Evolutionary conservation across 2,797 vertebrate species (phyloP).

Genomic region (Eremophila alpestris): DNA sequence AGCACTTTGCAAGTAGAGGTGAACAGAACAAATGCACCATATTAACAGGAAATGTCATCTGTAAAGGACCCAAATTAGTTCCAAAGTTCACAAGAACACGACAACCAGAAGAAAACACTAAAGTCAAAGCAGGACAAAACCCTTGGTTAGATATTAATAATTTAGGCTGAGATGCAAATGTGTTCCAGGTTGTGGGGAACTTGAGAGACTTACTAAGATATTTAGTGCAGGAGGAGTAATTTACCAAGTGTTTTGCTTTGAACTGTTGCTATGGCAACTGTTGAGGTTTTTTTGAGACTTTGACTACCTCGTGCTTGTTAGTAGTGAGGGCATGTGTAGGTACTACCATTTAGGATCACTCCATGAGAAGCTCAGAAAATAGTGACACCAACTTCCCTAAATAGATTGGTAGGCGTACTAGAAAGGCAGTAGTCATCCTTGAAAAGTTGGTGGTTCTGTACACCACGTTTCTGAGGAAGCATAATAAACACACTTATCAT

Average conservation of each 20-base stretch:
- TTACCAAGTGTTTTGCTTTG: background rate
- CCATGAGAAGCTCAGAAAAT: background rate
- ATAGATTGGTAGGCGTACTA: background rate
- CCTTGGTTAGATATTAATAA: background rate
- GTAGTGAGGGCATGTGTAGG: background rate
- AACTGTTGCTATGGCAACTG: background rate
- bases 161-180: background rate
- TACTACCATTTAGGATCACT: background rate
- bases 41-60: background rate
- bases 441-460: background rate
- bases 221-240: background rate
- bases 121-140: slow-evolving; percentile 15
- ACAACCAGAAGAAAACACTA: background rate
- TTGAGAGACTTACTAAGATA: background rate
- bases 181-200: background rate
- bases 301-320: background rate
- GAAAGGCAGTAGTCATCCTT: background rate
- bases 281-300: background rate
- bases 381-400: background rate
- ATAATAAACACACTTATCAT: background rate
- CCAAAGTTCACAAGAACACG: background rate
- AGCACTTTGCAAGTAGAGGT: background rate
- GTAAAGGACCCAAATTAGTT: background rate
- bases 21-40: background rate
- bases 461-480: background rate